These are phyloP conservation scores for Antennarius striatus DNA, from an alignment of 2,113 vertebrate genomes.

Conservation along the genomic window DNA sequence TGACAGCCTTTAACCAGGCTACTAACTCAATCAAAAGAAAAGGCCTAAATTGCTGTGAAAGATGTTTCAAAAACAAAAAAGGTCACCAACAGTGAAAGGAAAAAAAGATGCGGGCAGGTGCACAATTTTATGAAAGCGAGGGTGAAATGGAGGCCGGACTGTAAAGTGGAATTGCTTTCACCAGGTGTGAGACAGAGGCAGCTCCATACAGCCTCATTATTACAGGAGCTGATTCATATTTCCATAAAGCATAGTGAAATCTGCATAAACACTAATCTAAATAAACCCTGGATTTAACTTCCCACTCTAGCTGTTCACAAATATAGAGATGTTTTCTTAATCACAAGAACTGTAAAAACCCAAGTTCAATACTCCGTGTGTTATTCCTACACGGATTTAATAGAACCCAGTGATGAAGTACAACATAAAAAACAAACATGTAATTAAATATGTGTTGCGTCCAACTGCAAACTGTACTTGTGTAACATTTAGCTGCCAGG, in stretches of 20 bases:
- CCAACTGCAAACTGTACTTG: too few species aligned
- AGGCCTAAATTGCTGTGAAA: conserved; percentile 74
- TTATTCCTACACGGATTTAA: conserved; percentile 32
- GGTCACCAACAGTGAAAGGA: conserved; percentile 49
- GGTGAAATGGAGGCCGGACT: conserved; percentile 6
- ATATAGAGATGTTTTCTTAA: conserved; percentile 49
- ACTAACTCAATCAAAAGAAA: conserved; percentile 78
- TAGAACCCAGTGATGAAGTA: too few species aligned
- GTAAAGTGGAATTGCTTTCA: conserved; percentile 12
- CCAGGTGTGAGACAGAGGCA: conserved; percentile 26
- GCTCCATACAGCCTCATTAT: conserved; percentile 31
- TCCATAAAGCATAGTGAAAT: conserved; percentile 48
- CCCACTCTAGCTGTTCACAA: conserved; percentile 47
- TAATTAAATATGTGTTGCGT: too few species aligned
- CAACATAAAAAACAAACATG: too few species aligned
- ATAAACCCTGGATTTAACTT: conserved; percentile 48
- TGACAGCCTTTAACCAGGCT: conserved; percentile 79
- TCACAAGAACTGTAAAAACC: conserved; percentile 25
- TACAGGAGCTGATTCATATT: conserved; percentile 49
- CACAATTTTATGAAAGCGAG: conserved; percentile 55
- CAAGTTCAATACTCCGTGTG: conserved; percentile 27
- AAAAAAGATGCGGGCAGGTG: conserved; percentile 66
- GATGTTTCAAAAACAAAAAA: conserved; percentile 59
- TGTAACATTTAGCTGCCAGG: neutral
- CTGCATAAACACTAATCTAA: conserved; percentile 44